Conservation (phyloP, 2,797 vertebrate genomes). For the Rhincodon typus region DNA sequence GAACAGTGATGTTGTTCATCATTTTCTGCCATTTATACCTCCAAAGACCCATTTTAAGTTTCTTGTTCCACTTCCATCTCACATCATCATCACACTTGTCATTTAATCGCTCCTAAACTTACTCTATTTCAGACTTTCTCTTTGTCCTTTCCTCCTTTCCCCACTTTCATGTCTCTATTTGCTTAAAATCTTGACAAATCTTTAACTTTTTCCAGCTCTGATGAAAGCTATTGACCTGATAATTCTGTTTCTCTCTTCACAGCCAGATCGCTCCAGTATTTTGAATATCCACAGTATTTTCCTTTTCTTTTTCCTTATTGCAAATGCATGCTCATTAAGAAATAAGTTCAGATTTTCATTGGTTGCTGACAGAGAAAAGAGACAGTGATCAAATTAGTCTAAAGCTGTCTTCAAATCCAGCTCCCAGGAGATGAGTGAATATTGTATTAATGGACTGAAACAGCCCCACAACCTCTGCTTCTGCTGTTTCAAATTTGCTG, state of each 20-base stretch:
- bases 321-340: neutral
- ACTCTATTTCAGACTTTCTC: no score
- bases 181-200: neutral
- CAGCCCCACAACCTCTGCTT: neutral
- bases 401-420: neutral
- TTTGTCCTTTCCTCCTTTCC: neutral
- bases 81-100: neutral
- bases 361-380: neutral
- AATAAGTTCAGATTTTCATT: neutral
- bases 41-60: neutral
- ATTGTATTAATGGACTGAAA: neutral
- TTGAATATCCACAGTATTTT: neutral
- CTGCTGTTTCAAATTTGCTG: neutral
- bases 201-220: no score
- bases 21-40: neutral
- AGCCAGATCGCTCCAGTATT: neutral
- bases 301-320: neutral
- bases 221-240: neutral
- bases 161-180: neutral
- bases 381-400: neutral
- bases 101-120: neutral
- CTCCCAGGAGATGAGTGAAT: neutral
- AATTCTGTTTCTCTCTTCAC: neutral
- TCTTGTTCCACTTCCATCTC: neutral
- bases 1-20: neutral